Conservation (phyloP, 2,888 invertebrate genomes). For the Coelopa pilipes region DNA sequence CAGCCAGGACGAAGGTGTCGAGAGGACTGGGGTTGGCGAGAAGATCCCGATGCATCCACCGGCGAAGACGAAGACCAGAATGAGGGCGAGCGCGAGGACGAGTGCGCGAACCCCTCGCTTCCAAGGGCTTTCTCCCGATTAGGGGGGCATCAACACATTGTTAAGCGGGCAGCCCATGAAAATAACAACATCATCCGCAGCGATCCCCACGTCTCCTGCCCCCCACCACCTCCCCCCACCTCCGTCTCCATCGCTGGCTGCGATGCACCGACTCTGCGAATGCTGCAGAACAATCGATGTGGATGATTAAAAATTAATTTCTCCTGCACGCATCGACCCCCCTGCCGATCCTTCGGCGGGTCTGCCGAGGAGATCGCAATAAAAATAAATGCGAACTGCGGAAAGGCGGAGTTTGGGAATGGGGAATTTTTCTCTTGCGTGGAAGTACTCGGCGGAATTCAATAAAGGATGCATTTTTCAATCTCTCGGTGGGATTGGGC, state of each 20-base stretch:
- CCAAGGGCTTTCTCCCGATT: conserved; percentile 13
- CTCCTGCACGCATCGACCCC: neutral
- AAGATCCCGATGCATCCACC: no score
- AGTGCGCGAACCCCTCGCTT: neutral
- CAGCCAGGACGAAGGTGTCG: no score
- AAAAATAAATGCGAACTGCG: no score
- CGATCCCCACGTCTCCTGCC: neutral
- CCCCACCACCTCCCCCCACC: neutral
- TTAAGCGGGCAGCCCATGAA: conserved; percentile 13
- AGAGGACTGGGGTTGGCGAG: no score
- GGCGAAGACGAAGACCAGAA: no score
- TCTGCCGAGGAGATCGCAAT: neutral
- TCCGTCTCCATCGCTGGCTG: conserved; percentile 8
- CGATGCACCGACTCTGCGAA: neutral
- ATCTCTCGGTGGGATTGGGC: no score
- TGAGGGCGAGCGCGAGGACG: no score
- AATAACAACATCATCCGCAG: neutral
- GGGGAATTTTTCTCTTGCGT: neutral
- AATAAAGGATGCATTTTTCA: no score
- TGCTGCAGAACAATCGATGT: conserved; percentile 26
- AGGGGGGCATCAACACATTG: conserved; percentile 23
- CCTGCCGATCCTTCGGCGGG: neutral
- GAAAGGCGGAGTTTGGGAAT: neutral
- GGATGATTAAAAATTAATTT: conserved; percentile 32
- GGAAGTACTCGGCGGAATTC: neutral